phyloP scores from a whole-genome alignment of 2,113 vertebrate genomes.

The Osmerus eperlanus region DNA sequence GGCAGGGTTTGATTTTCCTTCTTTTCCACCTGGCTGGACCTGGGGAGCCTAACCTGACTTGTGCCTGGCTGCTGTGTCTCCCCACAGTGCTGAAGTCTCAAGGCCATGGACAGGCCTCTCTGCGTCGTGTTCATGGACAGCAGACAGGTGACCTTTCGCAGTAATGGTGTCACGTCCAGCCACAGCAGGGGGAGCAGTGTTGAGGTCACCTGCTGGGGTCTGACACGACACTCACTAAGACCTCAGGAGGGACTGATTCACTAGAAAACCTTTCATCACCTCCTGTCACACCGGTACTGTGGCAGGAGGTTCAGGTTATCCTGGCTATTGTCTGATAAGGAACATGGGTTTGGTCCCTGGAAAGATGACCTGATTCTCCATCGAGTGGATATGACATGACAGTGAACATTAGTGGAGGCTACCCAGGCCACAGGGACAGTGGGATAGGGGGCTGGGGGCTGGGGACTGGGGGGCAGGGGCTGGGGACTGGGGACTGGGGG shows the following conservation, averaged over 20 bases:
- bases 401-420: too few species aligned
- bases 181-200: neutral
- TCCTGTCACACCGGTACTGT: neutral
- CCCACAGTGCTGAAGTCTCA: neutral
- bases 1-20: slow-evolving; percentile 61
- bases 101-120: neutral
- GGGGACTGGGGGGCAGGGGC: too few species aligned
- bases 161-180: neutral
- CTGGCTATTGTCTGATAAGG: too few species aligned
- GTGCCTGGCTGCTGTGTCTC: neutral
- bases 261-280: neutral
- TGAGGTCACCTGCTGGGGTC: neutral
- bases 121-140: neutral
- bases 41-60: neutral
- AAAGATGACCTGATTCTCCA: too few species aligned
- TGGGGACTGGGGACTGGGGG: too few species aligned
- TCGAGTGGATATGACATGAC: too few species aligned
- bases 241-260: neutral
- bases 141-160: neutral
- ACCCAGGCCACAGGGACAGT: too few species aligned
- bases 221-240: neutral
- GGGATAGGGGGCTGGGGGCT: too few species aligned
- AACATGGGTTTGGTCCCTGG: too few species aligned
- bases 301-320: neutral
- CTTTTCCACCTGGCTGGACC: slow-evolving; percentile 67